phyloP scores from a whole-genome alignment of 2,797 vertebrate genomes.

The Acrocephalus scirpaceus region DNA sequence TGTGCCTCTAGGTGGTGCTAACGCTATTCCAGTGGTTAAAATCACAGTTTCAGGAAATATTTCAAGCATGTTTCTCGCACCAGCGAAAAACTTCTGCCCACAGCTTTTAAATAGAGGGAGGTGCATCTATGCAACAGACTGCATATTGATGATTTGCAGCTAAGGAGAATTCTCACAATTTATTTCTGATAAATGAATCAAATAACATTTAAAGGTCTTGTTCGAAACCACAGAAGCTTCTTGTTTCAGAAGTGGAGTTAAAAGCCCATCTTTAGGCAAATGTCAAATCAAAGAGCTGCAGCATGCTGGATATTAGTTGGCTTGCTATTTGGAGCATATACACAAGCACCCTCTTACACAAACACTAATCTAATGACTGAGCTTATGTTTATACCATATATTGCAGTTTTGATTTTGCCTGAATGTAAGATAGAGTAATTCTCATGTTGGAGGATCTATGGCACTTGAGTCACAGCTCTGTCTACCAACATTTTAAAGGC shows the following conservation, averaged over 20 bases:
- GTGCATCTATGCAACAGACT: neutral
- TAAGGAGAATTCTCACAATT: neutral
- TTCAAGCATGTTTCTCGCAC: neutral
- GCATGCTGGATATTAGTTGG: neutral
- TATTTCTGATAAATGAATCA: neutral
- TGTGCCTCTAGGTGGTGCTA: constrained; percentile 59
- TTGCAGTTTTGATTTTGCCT: neutral
- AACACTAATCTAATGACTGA: neutral
- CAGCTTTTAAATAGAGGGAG: neutral
- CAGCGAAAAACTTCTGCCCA: neutral
- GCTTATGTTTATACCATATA: neutral
- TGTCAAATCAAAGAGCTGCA: neutral
- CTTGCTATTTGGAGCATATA: neutral
- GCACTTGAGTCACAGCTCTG: neutral
- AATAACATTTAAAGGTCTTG: neutral
- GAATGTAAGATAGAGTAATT: neutral
- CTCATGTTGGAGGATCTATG: neutral
- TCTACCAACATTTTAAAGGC: neutral
- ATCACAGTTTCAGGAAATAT: neutral
- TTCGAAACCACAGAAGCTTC: neutral
- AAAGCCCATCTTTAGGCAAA: neutral
- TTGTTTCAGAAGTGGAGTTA: neutral
- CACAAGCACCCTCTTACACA: neutral
- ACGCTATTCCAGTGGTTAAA: constrained; percentile 1
- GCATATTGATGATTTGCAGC: neutral